Evolutionary conservation across 2,888 invertebrate species (phyloP).

Genomic region (Uloborus plumipes): DNA sequence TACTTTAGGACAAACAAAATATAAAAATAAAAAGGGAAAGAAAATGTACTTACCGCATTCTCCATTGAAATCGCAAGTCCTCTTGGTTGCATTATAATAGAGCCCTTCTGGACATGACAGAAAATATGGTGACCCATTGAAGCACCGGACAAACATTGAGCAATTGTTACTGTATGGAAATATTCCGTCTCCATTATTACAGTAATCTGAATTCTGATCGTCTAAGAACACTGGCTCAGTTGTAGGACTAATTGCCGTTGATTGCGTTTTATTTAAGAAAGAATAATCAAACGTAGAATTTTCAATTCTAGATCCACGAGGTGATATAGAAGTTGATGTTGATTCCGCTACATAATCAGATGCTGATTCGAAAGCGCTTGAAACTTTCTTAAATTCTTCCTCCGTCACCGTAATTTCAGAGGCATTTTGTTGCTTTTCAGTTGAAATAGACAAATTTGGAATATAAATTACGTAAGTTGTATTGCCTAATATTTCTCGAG

Average conservation of each 20-base stretch:
- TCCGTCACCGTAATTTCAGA: not conserved
- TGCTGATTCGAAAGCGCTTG: not conserved
- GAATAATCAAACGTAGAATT: too few species aligned
- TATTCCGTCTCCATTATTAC: constrained; percentile 9
- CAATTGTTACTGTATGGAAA: constrained; percentile 58
- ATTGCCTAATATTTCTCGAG: too few species aligned
- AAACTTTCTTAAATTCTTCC: not conserved
- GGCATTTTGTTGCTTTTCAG: not conserved
- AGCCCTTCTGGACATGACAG: constrained; percentile 26
- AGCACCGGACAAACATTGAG: constrained; percentile 29
- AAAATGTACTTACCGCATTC: too few species aligned
- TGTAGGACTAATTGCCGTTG: too few species aligned
- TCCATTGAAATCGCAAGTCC: constrained; percentile 38
- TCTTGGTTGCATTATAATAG: constrained; percentile 23
- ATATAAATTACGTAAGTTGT: not conserved
- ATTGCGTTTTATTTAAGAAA: too few species aligned
- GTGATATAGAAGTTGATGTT: too few species aligned
- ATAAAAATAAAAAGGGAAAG: too few species aligned
- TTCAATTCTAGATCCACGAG: too few species aligned
- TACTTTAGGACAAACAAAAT: too few species aligned
- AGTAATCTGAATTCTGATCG: too few species aligned
- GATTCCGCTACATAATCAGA: not conserved
- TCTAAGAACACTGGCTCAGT: too few species aligned
- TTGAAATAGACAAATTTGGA: not conserved
- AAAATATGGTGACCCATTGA: not conserved